Base-by-base conservation (phyloP, 2,888 invertebrate species). In the Agrochola litura region DNA sequence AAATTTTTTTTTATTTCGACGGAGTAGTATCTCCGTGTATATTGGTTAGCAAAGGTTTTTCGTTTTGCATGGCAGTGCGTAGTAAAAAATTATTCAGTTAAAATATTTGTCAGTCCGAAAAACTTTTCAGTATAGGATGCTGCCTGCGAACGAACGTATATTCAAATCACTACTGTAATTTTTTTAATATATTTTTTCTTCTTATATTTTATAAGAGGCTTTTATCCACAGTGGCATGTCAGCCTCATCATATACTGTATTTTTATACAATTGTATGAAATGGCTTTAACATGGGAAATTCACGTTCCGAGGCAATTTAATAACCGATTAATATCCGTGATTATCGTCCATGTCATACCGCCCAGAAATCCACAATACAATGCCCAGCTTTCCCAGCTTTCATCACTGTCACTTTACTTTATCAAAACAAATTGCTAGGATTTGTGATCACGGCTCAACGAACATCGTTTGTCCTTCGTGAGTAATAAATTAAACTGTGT, bases 381-480 rank as follows among this genome's bases (percentile, higher is more conserved):
- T 81, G 78, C 30, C 30, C 30, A 30, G 30, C 30, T 30, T 30
- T 30, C 30, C 30, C 30, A 30, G 30, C 30, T 85, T 85, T 84
- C 76, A 72, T 84, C 83, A 83, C 64, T 68, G 78, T 82, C 85
- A 76, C 65, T 68, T 68, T 75, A 73, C 76, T 89, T 86, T 82
- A 88, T 87, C 73, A 88, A 85, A 88, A 90, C 79, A 84, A 89
- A 89, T 89, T 71, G 83, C 72, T 58, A 25, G 81, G 82, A 84
- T 89, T 84, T 89, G 73, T 70, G 58, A 43, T 65, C 61, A 76
- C 60, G 30, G 67, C 60, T 68, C 37, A 61, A 63, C 25, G 65
- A 65, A 78, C 19, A 19, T 25, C 69, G 30, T 41, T 46, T 73
- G 66, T 71, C 67, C 67, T 71, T 46, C n/a, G 69, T 66, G 77